Evolutionary conservation across 2,888 invertebrate genomes (phyloP).

Genomic region (Monochamus alternatus): DNA sequence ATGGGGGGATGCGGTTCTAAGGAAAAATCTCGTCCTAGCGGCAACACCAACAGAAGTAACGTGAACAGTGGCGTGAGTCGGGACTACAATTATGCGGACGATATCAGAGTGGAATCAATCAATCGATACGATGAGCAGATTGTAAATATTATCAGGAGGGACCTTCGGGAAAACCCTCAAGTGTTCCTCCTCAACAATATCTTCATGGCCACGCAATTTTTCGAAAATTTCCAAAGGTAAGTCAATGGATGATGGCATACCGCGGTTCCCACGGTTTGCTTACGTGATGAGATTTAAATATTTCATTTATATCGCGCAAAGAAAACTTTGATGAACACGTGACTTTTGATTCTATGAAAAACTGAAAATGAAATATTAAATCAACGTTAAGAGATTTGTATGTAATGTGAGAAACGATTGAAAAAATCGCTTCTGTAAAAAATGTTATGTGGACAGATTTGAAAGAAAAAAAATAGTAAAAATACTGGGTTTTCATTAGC

Average conservation of each 20-base stretch:
- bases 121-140: conserved; percentile 73
- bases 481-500: no score
- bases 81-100: conserved; percentile 11
- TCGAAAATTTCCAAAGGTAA: conserved; percentile 64
- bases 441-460: no score
- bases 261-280: no score
- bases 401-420: no score
- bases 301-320: no score
- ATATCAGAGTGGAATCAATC: conserved; percentile 49
- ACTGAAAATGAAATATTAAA: no score
- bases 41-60: neutral
- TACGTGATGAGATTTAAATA: no score
- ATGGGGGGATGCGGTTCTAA: conserved; percentile 29
- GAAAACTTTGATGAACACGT: no score
- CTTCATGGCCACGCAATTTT: conserved; percentile 84
- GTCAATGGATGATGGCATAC: conserved; percentile 26
- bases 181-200: conserved; percentile 85
- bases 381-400: no score
- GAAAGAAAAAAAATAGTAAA: no score
- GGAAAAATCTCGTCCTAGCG: conserved; percentile 14
- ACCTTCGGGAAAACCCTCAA: conserved; percentile 77
- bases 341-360: no score
- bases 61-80: conserved; percentile 3
- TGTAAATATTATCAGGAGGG: conserved; percentile 74
- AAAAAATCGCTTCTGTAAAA: no score